phyloP scores from a whole-genome alignment of 1,140 invertebrate genomes.

The Pseudomyrmex cubaensis region DNA sequence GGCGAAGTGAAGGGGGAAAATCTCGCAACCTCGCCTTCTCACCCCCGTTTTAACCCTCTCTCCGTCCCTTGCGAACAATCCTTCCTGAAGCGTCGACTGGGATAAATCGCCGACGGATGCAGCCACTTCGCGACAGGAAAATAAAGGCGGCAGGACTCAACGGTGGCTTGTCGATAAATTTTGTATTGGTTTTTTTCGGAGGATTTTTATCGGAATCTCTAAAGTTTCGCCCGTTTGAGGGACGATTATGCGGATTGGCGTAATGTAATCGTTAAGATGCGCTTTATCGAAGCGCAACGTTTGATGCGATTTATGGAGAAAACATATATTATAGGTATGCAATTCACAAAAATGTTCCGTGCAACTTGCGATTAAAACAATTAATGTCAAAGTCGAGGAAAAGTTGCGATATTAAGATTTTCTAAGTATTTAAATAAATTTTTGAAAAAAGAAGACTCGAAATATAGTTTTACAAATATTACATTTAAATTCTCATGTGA shows the following conservation, averaged over 20 bases:
- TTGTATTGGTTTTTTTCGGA: conserved; percentile 33
- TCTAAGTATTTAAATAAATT: too few relatives aligned
- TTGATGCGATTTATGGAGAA: not conserved
- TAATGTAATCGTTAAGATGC: conserved; percentile 17
- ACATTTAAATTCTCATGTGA: too few relatives aligned
- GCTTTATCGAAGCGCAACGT: not conserved
- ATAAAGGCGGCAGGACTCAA: conserved; percentile 34
- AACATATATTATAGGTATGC: not conserved
- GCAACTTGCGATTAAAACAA: not conserved
- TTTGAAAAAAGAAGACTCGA: too few relatives aligned
- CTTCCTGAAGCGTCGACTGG: conserved; percentile 44
- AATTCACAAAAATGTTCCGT: not conserved
- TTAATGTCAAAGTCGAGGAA: too few relatives aligned
- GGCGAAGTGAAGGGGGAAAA: conserved; percentile 13
- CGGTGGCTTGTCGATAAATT: conserved; percentile 42
- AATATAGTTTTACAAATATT: too few relatives aligned
- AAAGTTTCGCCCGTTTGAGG: not conserved
- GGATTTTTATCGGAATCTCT: conserved; percentile 1
- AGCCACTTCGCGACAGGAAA: conserved; percentile 25
- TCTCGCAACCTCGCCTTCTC: too few relatives aligned
- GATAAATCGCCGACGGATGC: conserved; percentile 57
- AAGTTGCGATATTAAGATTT: too few relatives aligned
- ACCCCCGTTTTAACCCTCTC: not conserved
- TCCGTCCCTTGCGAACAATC: conserved; percentile 49
- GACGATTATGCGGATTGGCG: conserved; percentile 22